Conservation (phyloP, 2,113 vertebrate genomes). For the Dendrocopos noguchii region DNA sequence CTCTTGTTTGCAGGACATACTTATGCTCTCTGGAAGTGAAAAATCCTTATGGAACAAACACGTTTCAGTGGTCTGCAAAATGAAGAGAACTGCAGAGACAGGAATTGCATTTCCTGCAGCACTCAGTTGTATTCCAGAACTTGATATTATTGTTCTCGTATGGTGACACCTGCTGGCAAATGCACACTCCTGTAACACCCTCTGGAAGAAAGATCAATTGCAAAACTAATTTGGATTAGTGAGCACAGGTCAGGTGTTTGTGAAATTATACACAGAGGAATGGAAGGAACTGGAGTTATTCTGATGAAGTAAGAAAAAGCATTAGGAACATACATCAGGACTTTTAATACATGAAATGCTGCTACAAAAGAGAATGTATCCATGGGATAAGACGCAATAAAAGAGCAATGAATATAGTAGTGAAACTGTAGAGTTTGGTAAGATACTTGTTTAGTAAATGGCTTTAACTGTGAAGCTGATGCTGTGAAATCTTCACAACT, state of each 20-base stretch:
- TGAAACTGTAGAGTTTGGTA: background rate
- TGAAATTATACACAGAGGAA: background rate
- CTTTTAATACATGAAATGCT: background rate
- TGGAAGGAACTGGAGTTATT: background rate
- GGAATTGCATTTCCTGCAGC: background rate
- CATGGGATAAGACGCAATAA: background rate
- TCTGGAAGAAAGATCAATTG: constrained; percentile 3
- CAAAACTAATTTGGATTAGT: background rate
- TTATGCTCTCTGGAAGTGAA: background rate
- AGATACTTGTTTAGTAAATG: background rate
- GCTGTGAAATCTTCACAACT: background rate
- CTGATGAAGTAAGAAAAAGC: background rate
- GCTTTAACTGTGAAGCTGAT: background rate
- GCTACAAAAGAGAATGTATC: background rate
- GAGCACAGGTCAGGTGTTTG: background rate
- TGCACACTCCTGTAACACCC: background rate
- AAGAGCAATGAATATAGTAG: rapidly evolving
- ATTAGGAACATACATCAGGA: background rate
- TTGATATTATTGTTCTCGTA: constrained; percentile 31
- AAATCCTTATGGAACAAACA: background rate
- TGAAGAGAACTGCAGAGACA: background rate
- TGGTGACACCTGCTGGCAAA: constrained; percentile 69
- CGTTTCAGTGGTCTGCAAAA: background rate
- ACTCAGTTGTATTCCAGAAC: background rate
- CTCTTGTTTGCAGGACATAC: background rate